Base-by-base conservation (phyloP, 2,113 vertebrate genomes). In the Elanus axillaris region DNA sequence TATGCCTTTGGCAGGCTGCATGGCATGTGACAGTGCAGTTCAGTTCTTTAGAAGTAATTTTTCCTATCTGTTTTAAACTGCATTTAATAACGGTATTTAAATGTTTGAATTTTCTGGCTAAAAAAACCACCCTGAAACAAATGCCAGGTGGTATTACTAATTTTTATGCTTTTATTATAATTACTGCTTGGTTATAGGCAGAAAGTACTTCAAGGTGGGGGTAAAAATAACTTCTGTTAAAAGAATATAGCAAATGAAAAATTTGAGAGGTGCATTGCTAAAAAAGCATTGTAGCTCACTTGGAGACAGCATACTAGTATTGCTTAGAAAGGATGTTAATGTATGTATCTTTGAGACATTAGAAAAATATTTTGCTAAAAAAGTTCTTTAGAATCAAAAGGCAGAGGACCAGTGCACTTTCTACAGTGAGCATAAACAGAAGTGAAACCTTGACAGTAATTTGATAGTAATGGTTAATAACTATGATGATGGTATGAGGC, bases 151-250 rank as follows among this genome's bases (percentile, higher is more conserved):
- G 6, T 64, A 63, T 85, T 85, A 18, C 45, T 95, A 89, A 96
- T 74, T 81, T 38, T 87, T 78, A 87, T 47, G 86, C 21, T 95
- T 84, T 71, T 87, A 59, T 84, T 94, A 93, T 84, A 90, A 94
- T 93, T 91, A 56, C 93, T 93, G 29, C 89, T 91, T 88, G 69
- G 53, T 53, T 92, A 68, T 90, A 79, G 62, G 62, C 88, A 79
- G 84, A 47, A 82, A 73, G 55, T 60, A 68, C 69, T 89, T 78
- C 26, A 82, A 84, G 40, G 40, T 78, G 38, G n/a, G 66, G 62
- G 45, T 21, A 85, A 89, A 78, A 43, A 0, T 4, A 42, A 42
- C 13, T 91, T 71, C 76, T 84, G 29, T 67, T 86, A 67, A 63
- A 31, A 71, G 68, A 86, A 89, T 50, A 63, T 59, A 88, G 56